These are phyloP conservation scores for Halcyon leucocephala DNA, from an alignment of 2,797 vertebrate genomes.

Conservation along the genomic window DNA sequence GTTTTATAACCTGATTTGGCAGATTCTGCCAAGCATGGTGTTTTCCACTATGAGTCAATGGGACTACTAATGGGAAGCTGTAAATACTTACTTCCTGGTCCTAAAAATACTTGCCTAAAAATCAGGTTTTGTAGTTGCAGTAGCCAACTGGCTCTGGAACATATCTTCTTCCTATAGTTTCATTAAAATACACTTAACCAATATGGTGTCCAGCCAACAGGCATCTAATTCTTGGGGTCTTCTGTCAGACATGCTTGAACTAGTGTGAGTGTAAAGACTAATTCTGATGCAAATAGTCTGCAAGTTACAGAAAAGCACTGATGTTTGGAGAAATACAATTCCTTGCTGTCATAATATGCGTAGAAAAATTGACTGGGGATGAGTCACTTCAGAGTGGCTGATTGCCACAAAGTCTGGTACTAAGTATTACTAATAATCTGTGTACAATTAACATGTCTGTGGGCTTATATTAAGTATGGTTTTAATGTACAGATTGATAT, in stretches of 20 bases:
- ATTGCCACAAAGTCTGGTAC: neutral
- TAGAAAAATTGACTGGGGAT: neutral
- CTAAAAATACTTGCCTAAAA: neutral
- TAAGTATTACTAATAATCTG: neutral
- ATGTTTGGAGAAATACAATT: conserved; percentile 31
- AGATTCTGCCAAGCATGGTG: neutral
- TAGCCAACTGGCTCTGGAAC: neutral
- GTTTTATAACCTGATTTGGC: neutral
- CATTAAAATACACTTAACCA: neutral
- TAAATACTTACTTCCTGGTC: neutral
- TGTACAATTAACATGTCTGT: neutral
- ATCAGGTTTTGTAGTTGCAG: neutral
- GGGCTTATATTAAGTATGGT: neutral
- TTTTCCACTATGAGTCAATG: neutral
- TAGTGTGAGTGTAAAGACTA: neutral
- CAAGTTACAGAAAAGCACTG: conserved; percentile 5
- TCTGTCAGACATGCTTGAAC: neutral
- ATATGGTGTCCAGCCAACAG: neutral
- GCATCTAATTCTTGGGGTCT: neutral
- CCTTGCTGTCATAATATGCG: neutral
- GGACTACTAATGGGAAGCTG: neutral
- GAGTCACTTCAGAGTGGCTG: neutral
- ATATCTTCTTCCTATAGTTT: neutral
- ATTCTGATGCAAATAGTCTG: conserved; percentile 2
- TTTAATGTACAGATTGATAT: neutral